Percentiles rank a stretch among this genome's conserved stretches.
phyloP scores from a whole-genome alignment of 2,797 vertebrate genomes.

The Hemibagrus guttatus region DNA sequence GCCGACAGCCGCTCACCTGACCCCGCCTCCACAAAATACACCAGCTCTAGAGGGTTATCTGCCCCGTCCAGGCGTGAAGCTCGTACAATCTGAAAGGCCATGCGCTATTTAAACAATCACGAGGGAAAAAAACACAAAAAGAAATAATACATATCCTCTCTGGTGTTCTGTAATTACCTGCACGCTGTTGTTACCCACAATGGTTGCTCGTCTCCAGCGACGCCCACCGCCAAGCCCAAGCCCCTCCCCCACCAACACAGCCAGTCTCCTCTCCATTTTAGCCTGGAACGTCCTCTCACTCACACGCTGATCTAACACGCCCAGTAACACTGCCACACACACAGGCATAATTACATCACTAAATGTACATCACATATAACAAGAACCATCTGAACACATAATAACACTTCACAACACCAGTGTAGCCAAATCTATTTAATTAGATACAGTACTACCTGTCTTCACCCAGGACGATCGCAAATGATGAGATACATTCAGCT shows the following conservation, averaged over 20 bases:
- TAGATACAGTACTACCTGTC: constrained; percentile 79
- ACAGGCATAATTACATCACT: background rate
- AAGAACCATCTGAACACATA: background rate
- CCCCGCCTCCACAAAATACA: constrained; percentile 92
- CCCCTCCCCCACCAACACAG: constrained; percentile 88
- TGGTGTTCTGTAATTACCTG: constrained; percentile 76
- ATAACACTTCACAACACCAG: background rate
- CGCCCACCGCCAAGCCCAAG: constrained; percentile 71
- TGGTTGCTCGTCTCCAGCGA: constrained; percentile 87
- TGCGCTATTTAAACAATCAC: background rate
- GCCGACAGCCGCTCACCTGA: constrained; percentile 85
- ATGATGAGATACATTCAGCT: constrained; percentile 87
- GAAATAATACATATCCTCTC: background rate
- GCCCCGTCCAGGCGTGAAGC: constrained; percentile 80
- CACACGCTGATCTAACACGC: constrained; percentile 84
- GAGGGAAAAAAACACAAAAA: too few relatives aligned
- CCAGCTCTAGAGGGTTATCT: constrained; percentile 85
- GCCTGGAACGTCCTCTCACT: constrained; percentile 87
- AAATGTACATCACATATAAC: background rate
- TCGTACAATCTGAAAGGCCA: constrained; percentile 82
- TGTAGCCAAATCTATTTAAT: background rate
- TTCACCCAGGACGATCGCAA: constrained; percentile 93
- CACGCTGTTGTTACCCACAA: constrained; percentile 83
- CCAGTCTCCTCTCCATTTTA: constrained; percentile 90
- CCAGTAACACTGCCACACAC: constrained; percentile 82